Evolutionary conservation across 2,113 vertebrate genomes (phyloP), one percentile per base, ranked within the genome.

Genomic region (Mystacornis crossleyi): DNA sequence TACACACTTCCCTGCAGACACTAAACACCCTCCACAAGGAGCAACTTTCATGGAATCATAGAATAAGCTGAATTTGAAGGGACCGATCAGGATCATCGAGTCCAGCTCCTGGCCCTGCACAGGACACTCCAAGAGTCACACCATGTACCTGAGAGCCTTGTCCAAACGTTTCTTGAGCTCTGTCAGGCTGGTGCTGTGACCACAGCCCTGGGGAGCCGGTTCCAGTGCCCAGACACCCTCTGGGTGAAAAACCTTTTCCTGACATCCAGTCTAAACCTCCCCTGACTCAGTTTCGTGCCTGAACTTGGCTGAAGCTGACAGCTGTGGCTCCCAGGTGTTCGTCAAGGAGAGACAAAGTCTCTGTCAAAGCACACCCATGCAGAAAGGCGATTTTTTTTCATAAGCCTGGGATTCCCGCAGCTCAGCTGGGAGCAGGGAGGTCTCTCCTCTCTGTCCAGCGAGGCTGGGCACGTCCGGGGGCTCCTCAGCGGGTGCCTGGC

Each of bases 351-450:
- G 17, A 53, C 43, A 4, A 38, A 47, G 48, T 19, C 38, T 21
- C 34, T 1, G 1, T 18, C 28, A 51, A 5, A 0, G 23, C 29
- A 51, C 48, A 18, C 3, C 1, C 3, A 10, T 1, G 7, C 62
- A 80, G n/a, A 62, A 84, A 54, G 1, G 2, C 0, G 5, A 4
- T 31, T 81, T 51, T 81, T 51, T 61, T 58, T 16, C 65, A 5
- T 33, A 11, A 66, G 8, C 19, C 26, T 33, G 10, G 54, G 5
- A 19, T 0, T 1, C 26, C n/a, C 1, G 0, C 62, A 69, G 72
- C 58, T 18, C 43, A 15, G 29, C 33, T 1, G 36, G 61, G n/a
- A 71, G 34, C 3, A 8, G 5, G 2, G 28, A 19, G 18, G 10
- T 33, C 2, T 18, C n/a, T 57, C 19, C 36, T 16, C 14, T 21